A percentile compares a stretch with the other conserved stretches of the same genome.
These are phyloP conservation scores for Pseudomyrmex dendroicus DNA, from an alignment of 1,140 invertebrate species.

Conservation along the genomic window DNA sequence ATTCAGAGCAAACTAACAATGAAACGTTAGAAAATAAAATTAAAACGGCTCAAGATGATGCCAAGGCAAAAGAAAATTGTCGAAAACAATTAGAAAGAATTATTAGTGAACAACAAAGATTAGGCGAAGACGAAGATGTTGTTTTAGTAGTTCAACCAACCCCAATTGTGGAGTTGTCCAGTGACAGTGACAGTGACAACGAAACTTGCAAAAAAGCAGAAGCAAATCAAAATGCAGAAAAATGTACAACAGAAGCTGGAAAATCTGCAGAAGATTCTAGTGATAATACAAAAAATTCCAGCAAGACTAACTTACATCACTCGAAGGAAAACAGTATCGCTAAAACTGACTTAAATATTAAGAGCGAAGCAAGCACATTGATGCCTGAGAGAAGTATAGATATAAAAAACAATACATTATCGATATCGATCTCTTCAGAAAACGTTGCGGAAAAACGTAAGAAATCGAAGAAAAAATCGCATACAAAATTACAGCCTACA, in stretches of 20 bases:
- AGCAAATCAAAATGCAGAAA: slow-evolving; percentile 72
- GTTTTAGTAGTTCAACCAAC: slow-evolving; percentile 82
- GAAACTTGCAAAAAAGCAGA: slow-evolving; percentile 65
- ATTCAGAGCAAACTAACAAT: slow-evolving; percentile 37
- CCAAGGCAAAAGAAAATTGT: slow-evolving; percentile 66
- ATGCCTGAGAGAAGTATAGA: slow-evolving; percentile 45
- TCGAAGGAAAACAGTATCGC: slow-evolving; percentile 19
- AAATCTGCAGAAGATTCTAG: slow-evolving; percentile 1
- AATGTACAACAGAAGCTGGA: slow-evolving; percentile 62
- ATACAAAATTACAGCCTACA: slow-evolving; percentile 38
- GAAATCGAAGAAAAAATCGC: slow-evolving; percentile 54
- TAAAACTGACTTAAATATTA: slow-evolving; percentile 4
- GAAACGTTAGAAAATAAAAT: slow-evolving; percentile 10
- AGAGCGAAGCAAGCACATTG: slow-evolving; percentile 41
- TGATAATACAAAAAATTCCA: slow-evolving; percentile 23
- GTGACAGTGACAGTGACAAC: slow-evolving; percentile 81
- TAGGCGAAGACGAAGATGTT: slow-evolving; percentile 82
- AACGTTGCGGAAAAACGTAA: slow-evolving; percentile 50
- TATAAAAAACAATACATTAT: slow-evolving; percentile 44
- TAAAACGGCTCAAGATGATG: slow-evolving; percentile 49
- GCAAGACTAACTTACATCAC: slow-evolving; percentile 7
- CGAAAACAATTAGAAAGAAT: slow-evolving; percentile 75
- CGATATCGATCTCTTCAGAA: slow-evolving; percentile 42
- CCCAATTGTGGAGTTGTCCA: slow-evolving; percentile 81
- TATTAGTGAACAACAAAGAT: slow-evolving; percentile 66